A percentile compares a stretch with the other conserved stretches of the same genome.
Conservation (phyloP, 2,888 invertebrate species). For the Platycnemis pennipes region DNA sequence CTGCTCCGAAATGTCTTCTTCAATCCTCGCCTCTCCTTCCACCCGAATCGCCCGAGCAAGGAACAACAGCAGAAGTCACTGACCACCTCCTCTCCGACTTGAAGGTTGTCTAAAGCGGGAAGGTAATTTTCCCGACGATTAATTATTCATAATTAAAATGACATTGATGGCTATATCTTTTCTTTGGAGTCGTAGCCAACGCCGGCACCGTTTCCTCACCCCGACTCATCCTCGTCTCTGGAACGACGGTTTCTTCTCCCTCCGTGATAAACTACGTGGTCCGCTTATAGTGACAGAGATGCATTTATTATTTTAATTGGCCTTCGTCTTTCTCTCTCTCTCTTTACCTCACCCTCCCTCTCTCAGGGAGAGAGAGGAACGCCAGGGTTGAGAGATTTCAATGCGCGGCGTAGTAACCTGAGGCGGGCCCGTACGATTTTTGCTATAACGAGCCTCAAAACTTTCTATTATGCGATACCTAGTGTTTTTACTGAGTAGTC, state of each 20-base stretch:
- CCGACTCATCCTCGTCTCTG: slow-evolving; percentile 38
- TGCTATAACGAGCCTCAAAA: neutral
- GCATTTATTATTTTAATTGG: slow-evolving; percentile 66
- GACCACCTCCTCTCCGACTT: slow-evolving; percentile 21
- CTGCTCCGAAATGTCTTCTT: neutral
- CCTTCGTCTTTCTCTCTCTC: neutral
- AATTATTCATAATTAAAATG: slow-evolving; percentile 67
- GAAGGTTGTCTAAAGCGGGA: slow-evolving; percentile 29
- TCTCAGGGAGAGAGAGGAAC: neutral
- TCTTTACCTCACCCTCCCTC: too few relatives aligned
- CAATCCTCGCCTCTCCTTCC: neutral
- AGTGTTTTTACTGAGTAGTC: too few relatives aligned
- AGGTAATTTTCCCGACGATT: slow-evolving; percentile 57
- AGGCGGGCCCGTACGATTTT: neutral
- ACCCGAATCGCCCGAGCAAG: neutral
- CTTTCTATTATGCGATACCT: neutral
- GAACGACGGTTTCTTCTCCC: neutral
- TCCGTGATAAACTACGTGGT: slow-evolving; percentile 41
- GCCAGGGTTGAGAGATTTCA: neutral
- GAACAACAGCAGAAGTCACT: slow-evolving; percentile 6
- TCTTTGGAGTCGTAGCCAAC: slow-evolving; percentile 9
- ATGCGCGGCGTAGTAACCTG: neutral
- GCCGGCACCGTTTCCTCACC: slow-evolving; percentile 25
- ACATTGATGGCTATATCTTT: slow-evolving; percentile 66
- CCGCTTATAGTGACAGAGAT: slow-evolving; percentile 49